Evolutionary conservation across 2,113 vertebrate genomes (phyloP).

Genomic region (Myrmophylax atrothorax): DNA sequence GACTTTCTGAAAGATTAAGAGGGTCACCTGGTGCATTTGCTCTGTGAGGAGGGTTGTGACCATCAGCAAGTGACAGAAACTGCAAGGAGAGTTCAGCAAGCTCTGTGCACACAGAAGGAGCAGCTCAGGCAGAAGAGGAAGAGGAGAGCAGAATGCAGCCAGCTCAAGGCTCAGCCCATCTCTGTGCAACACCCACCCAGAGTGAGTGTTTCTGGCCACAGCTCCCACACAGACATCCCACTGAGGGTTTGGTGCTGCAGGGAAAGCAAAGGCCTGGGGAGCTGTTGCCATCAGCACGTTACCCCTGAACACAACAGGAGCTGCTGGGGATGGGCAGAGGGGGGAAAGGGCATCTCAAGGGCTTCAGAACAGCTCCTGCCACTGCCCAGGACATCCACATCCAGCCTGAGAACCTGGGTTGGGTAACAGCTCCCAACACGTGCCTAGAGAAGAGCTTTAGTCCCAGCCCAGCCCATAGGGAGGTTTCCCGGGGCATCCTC

Average conservation of each 20-base stretch:
- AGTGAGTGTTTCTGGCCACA: neutral
- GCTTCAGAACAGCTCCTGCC: neutral
- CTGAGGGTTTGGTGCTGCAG: neutral
- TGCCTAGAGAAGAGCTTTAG: neutral
- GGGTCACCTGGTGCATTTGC: neutral
- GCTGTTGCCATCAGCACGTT: accelerated
- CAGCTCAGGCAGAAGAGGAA: neutral
- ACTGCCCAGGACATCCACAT: too few species aligned
- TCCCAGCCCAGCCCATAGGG: neutral
- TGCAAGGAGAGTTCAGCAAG: neutral
- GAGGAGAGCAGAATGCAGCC: neutral
- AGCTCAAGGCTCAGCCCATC: neutral
- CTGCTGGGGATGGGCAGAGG: neutral
- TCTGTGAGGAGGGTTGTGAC: neutral
- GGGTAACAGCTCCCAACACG: neutral
- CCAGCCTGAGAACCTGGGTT: neutral
- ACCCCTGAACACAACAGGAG: neutral
- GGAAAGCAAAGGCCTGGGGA: neutral
- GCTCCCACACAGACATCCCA: neutral
- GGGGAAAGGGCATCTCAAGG: neutral
- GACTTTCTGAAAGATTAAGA: neutral
- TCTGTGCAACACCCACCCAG: neutral
- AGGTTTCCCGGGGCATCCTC: neutral
- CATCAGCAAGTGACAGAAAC: neutral
- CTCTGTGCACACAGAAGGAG: neutral